Conservation (phyloP, 2,888 invertebrate genomes). For the Lampropteryx suffumata region DNA sequence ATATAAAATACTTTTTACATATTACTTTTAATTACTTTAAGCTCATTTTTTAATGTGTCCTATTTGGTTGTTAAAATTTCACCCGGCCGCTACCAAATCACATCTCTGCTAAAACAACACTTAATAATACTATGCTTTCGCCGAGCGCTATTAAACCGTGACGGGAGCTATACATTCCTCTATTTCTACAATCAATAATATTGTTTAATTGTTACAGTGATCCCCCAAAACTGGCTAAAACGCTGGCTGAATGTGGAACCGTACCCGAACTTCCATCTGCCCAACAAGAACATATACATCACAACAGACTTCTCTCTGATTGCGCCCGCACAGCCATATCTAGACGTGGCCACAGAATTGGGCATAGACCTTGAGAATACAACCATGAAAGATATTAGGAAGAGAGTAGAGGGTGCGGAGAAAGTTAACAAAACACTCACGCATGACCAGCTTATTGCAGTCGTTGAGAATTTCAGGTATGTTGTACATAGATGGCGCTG, state of each 20-base stretch:
- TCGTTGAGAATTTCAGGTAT: conserved; percentile 72
- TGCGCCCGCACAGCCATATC: conserved; percentile 60
- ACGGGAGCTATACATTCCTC: too few species aligned
- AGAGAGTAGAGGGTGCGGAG: conserved; percentile 41
- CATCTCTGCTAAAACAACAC: too few species aligned
- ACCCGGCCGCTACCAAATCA: too few species aligned
- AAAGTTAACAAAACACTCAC: conserved; percentile 44
- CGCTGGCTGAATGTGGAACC: conserved; percentile 84
- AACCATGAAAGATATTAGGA: conserved; percentile 62
- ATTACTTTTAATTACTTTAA: too few species aligned
- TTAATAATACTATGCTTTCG: too few species aligned
- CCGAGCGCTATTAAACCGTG: too few species aligned
- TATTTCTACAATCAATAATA: conserved; percentile 30
- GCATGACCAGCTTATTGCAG: conserved; percentile 63
- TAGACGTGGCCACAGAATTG: conserved; percentile 50
- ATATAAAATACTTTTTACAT: too few species aligned
- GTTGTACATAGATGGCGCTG: not conserved
- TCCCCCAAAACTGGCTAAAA: conserved; percentile 84
- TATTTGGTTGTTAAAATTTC: too few species aligned
- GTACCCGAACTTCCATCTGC: conserved; percentile 85
- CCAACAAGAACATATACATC: conserved; percentile 88
- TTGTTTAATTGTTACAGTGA: conserved; percentile 59
- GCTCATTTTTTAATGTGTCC: too few species aligned
- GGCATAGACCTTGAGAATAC: conserved; percentile 54
- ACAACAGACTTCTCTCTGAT: conserved; percentile 87